Evolutionary conservation across 2,113 vertebrate genomes (phyloP).

Genomic region (Rhagologus leucostigma): DNA sequence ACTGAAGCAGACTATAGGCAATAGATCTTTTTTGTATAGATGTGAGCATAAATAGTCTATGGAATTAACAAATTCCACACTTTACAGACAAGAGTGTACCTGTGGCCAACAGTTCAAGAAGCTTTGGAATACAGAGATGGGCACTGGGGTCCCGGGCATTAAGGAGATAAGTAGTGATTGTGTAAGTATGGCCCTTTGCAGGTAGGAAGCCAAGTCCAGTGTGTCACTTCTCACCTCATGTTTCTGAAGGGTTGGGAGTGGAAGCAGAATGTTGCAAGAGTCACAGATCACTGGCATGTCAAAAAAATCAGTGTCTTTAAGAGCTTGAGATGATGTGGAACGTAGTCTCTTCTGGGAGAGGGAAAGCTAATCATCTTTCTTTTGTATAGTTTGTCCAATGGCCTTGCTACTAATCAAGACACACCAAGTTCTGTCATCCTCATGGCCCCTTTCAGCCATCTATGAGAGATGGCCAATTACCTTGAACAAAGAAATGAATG

Average conservation of each 20-base stretch:
- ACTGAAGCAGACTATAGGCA: neutral
- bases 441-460: neutral
- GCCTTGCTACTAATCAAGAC: neutral
- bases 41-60: neutral
- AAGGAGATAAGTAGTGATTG: neutral
- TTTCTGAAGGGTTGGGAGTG: neutral
- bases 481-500: neutral
- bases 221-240: slow-evolving; percentile 38
- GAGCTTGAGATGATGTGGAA: neutral
- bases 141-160: neutral
- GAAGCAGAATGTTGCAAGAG: slow-evolving; percentile 58
- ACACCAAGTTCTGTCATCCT: neutral
- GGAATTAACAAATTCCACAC: neutral
- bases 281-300: slow-evolving; percentile 9
- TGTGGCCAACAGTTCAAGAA: neutral
- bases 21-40: neutral
- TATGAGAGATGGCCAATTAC: neutral
- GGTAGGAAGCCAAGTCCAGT: neutral
- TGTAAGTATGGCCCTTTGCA: neutral
- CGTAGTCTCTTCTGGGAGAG: neutral
- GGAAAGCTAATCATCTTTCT: neutral
- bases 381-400: neutral
- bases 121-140: neutral
- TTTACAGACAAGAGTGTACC: neutral
- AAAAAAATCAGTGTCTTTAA: neutral